These are phyloP conservation scores for Euborellia annulipes DNA, from an alignment of 1,140 invertebrate species.

Conservation along the genomic window DNA sequence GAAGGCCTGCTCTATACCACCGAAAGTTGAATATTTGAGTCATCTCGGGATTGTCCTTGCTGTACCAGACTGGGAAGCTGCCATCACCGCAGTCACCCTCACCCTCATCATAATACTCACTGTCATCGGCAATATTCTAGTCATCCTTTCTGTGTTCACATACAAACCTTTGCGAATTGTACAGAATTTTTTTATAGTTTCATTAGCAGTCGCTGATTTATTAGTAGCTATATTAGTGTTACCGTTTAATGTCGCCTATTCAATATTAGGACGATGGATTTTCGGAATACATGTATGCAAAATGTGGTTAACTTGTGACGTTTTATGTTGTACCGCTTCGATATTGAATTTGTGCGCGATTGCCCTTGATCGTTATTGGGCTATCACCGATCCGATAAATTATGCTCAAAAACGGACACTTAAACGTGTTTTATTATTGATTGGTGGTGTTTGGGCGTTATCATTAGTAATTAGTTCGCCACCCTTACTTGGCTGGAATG, in stretches of 20 bases:
- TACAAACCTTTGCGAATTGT: constrained; percentile 92
- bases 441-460: constrained; percentile 80
- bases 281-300: constrained; percentile 86
- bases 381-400: constrained; percentile 94
- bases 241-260: constrained; percentile 89
- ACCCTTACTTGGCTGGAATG: constrained; percentile 92
- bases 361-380: constrained; percentile 87
- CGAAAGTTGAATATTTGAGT: constrained; percentile 26
- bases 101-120: constrained; percentile 74
- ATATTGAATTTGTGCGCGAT: constrained; percentile 94
- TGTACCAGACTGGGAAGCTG: constrained; percentile 66
- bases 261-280: constrained; percentile 74
- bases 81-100: constrained; percentile 53
- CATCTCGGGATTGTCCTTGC: constrained; percentile 45
- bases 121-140: constrained; percentile 87
- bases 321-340: constrained; percentile 91
- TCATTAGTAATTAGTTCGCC: constrained; percentile 88
- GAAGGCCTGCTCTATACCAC: constrained; percentile 26
- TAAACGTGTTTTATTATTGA: constrained; percentile 78
- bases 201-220: constrained; percentile 93
- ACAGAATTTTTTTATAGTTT: constrained; percentile 97
- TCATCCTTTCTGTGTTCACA: constrained; percentile 90
- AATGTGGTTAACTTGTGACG: constrained; percentile 92
- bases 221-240: constrained; percentile 90
- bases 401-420: constrained; percentile 91